Evolutionary conservation across 2,888 invertebrate species (phyloP), one percentile per base, ranked within the genome.

Genomic region (Electrophaes corylata): DNA sequence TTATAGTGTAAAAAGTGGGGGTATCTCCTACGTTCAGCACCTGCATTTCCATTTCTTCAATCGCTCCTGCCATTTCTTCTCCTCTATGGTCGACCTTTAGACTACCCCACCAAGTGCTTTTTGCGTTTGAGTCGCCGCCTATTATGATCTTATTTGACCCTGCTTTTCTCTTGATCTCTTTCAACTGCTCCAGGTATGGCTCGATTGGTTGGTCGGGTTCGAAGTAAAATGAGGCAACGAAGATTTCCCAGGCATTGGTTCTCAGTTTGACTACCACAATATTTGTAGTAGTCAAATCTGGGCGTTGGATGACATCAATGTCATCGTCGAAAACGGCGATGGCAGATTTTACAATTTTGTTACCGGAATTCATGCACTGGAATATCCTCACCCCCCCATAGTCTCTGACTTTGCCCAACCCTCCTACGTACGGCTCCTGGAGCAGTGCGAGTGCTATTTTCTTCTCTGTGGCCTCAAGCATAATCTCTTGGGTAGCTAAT

Each of bases 371-470:
- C 0, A 23, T 45, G 43, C 31, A 16, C 44, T 55, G 60, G 48
- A 43, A 45, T 10, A 60, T 48, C 14, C 54, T 50, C 2, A 19
- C 37, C 4, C 46, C 50, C 3, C 16, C 23, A 8, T 59, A 57
- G 39, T 4, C 11, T 8, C 5, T 5, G 31, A 10, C 11, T 2
- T 5, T n/a, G n/a, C n/a, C n/a, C n/a, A n/a, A n/a, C n/a, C n/a
- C n/a, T n/a, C n/a, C n/a, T n/a, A n/a, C n/a, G n/a, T n/a, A n/a
- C n/a, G n/a, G n/a, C n/a, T n/a, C n/a, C n/a, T n/a, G n/a, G n/a
- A n/a, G n/a, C n/a, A n/a, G n/a, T n/a, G n/a, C n/a, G n/a, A n/a
- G n/a, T n/a, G n/a, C n/a, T n/a, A n/a, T n/a, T n/a, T n/a, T n/a
- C n/a, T n/a, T n/a, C n/a, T n/a, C n/a, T n/a, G n/a, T n/a, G n/a